Percentiles rank a stretch among this genome's conserved stretches.
Evolutionary conservation across 2,888 invertebrate genomes (phyloP).

Genomic region (Drosophila lutescens): DNA sequence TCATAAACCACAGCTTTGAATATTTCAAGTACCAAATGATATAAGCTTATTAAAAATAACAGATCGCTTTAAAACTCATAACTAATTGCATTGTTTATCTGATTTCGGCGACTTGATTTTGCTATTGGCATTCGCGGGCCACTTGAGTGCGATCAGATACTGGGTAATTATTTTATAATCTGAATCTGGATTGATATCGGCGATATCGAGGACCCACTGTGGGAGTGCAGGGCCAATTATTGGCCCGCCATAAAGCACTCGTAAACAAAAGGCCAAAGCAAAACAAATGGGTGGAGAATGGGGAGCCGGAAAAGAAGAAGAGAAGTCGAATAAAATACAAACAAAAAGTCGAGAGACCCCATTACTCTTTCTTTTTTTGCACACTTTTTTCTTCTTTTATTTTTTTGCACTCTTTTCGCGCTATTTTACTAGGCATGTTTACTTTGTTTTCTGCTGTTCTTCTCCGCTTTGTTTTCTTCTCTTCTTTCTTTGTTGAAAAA

Average conservation of each 20-base stretch:
- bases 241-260: constrained; percentile 47
- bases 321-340: constrained; percentile 21
- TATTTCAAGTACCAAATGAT: no score
- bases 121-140: neutral
- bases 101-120: neutral
- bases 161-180: constrained; percentile 7
- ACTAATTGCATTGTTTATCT: neutral
- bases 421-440: constrained; percentile 47
- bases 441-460: constrained; percentile 23
- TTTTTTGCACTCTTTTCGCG: constrained; percentile 21
- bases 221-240: constrained; percentile 37
- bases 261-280: constrained; percentile 30
- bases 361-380: constrained; percentile 22
- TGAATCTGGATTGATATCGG: neutral
- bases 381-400: constrained; percentile 7
- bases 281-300: constrained; percentile 30
- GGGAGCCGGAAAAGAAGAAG: constrained; percentile 17
- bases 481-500: constrained; percentile 33
- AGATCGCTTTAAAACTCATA: no score
- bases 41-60: no score
- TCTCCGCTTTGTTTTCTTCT: constrained; percentile 19
- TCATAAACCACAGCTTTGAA: no score
- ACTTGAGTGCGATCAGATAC: constrained; percentile 17
- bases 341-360: constrained; percentile 16
- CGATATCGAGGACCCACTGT: constrained; percentile 7